These are phyloP conservation scores for Osedax fenrisi DNA, from an alignment of 2,888 invertebrate species.

Conservation along the genomic window DNA sequence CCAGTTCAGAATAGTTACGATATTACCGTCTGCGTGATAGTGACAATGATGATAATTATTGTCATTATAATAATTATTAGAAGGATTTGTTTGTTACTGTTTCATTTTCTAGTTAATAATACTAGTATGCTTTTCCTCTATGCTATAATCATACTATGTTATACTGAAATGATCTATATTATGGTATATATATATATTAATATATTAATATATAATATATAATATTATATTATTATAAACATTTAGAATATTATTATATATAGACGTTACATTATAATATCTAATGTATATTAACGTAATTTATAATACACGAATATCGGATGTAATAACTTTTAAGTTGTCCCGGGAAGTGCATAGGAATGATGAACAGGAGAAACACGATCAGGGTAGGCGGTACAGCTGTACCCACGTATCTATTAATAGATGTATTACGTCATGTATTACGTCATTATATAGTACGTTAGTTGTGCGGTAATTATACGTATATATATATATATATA, in stretches of 20 bases:
- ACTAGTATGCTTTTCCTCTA: too few relatives aligned
- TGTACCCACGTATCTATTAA: not conserved
- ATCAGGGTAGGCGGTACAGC: not conserved
- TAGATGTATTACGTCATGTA: not conserved
- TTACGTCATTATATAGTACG: not conserved
- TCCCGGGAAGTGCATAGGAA: not conserved
- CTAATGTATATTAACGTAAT: too few relatives aligned
- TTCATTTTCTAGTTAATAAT: too few relatives aligned
- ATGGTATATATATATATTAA: not conserved
- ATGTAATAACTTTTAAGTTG: not conserved
- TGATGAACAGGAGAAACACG: not conserved
- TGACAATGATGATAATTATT: too few relatives aligned
- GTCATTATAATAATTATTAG: too few relatives aligned
- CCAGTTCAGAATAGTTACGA: not conserved
- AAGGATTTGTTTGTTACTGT: too few relatives aligned
- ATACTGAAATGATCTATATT: not conserved
- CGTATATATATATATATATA: not conserved
- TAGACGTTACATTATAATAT: too few relatives aligned
- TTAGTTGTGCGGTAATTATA: not conserved
- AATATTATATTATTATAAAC: too few relatives aligned
- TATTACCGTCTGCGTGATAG: too few relatives aligned
- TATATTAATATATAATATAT: not conserved
- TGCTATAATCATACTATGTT: not conserved
- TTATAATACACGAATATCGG: too few relatives aligned
- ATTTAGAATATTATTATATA: too few relatives aligned